Base-by-base conservation (phyloP, 2,888 invertebrate genomes). In the Mycalesis mineus region DNA sequence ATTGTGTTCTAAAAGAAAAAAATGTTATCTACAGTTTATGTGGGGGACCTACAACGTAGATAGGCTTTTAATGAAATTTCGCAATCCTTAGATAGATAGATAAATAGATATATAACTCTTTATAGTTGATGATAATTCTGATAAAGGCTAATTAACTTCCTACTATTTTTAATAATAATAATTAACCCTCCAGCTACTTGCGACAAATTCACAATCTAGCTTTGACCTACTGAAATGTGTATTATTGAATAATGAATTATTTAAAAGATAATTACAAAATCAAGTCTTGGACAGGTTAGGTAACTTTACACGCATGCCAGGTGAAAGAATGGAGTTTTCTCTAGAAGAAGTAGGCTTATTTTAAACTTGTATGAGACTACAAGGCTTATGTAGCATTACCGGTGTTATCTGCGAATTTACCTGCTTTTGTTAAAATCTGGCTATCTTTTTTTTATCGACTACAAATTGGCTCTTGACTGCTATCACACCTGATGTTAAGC, bases 181-280 rank as follows among this genome's bases (percentile, higher is more conserved):
- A 47, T 47, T 47, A 47, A 11, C 33, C 47, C 47, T 15, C 11
- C 45, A 13, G 45, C 47, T 15, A 33, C 15, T 33, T 33, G 33
- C 11, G 31, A 33, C 47, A 47, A 47, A 47, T 33, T 33, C 15
- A 31, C 14, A 33, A 47, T 31, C 15, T 47, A 47, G 47, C 31
- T 47, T 47, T 47, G 47, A 47, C 47, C 47, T 15, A 47, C 11
- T 33, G 11, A 47, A 31, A 33, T 31, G 33, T 47, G 33, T 47
- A 33, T 47, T 31, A 45, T 31, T 45, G 29, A 45, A 45, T 47
- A 47, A 47, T 47, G 31, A 47, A 45, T 45, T 29, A 45, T 47
- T 47, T 31, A 47, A 31, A 47, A 33, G 33, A 31, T 15, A 33
- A 47, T 47, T 47, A 33, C 33, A 15, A 47, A 33, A 47, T 47